Conservation (phyloP, 2,888 invertebrate genomes). For the Sphaerophoria rueppellii region DNA sequence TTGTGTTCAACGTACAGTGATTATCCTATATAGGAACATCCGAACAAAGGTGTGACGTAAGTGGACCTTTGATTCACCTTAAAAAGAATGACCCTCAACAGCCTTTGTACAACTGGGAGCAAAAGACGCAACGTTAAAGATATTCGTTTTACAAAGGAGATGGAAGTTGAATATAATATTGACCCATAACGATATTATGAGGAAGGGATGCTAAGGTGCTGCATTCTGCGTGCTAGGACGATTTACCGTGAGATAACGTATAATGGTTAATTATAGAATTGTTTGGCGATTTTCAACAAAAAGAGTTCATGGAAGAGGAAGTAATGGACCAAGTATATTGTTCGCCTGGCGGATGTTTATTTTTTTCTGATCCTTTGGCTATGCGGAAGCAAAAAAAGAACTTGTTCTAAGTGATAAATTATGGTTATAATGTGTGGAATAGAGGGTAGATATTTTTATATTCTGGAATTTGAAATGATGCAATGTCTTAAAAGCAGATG, state of each 20-base stretch:
- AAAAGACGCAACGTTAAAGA: conserved; percentile 22
- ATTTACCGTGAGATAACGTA: conserved; percentile 65
- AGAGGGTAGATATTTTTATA: not conserved
- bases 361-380: conserved; percentile 20
- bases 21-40: conserved; percentile 25
- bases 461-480: not conserved
- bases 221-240: conserved; percentile 59
- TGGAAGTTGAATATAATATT: conserved; percentile 69
- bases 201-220: conserved; percentile 59
- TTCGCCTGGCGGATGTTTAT: not conserved
- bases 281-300: conserved; percentile 45
- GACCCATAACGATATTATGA: conserved; percentile 43
- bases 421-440: conserved; percentile 28
- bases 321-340: conserved; percentile 59
- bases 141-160: no score
- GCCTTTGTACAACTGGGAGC: conserved; percentile 39
- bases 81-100: conserved; percentile 63
- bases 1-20: conserved; percentile 49
- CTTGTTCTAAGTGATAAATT: conserved; percentile 59
- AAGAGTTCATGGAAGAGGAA: conserved; percentile 62
- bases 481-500: conserved; percentile 43
- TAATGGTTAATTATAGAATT: conserved; percentile 64
- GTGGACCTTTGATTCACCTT: conserved; percentile 65
- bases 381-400: conserved; percentile 54
- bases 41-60: conserved; percentile 71